Base-by-base conservation (phyloP, 2,113 vertebrate genomes). In the Triplophysa rosa region DNA sequence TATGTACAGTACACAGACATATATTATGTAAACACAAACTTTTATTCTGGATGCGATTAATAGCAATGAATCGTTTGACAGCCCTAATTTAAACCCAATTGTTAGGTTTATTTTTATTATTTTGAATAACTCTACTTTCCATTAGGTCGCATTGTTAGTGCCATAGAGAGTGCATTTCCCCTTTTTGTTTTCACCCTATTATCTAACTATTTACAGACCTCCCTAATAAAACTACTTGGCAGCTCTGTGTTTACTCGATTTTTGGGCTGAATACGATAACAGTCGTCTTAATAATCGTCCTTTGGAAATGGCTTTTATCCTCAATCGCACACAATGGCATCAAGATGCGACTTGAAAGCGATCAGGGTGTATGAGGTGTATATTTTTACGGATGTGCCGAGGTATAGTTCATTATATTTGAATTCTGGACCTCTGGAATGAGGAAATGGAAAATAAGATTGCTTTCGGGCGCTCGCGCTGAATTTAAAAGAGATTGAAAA, bases 341-440 rank as follows among this genome's bases (percentile, higher is more conserved):
- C 9, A 7, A 71, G 49, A 71, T 71, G 49, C 3, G 2, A 56
- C 29, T 72, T 72, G 21, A 59, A 33, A 72, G 11, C n/a, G 58
- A 24, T 59, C n/a, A 14, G 54, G 47, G 2, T 24, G n/a, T 42
- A 14, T 70, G 29, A 21, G n/a, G 19, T 23, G n/a, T 62, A 16
- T 79, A 47, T 79, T 61, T 52, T 63, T 37, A 64, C 42, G 68
- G 37, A 68, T 61, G 49, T 72, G 47, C 14, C 47, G 40, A 65
- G 68, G 78, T 65, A 37, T 63, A 63, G 47, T 70, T 61, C 23
- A 72, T 80, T 65, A 63, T 80, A 54, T 89, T 89, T 90, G 80
- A 85, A 89, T 87, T 90, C 83, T 83, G 79, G 77, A 79, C 76
- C 82, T 79, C 80, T 80, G 82, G 67, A 86, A 88, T 83, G 71